Evolutionary conservation across 2,797 vertebrate genomes (phyloP), one percentile per base, ranked within the genome.

Genomic region (Vireo griseus): DNA sequence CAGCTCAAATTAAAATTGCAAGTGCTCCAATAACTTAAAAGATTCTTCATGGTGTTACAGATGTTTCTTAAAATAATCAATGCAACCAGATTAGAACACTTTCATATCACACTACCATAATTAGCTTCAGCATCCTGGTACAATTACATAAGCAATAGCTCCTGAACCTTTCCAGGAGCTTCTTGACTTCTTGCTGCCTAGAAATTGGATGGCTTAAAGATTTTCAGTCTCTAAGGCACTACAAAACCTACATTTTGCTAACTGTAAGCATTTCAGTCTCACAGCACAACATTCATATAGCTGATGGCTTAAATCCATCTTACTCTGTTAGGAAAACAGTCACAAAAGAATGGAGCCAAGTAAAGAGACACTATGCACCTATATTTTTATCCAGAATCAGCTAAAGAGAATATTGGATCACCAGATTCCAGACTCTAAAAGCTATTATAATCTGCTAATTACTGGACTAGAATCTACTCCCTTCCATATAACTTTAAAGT

Each of bases 71-170:
- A 78, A 95, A 91, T 47, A 76, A 71, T 45, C 55, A 74, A 5
- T 35, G 40, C 47, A 68, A 79, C 18, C 61, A 79, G 51, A 76
- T 85, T 79, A 79, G 35, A 81, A 45, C 14, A 62, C 40, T 71
- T 95, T 62, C 59, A 73, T 24, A 11, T 35, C 63, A 81, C 44
- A 79, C 76, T 24, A 37, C 40, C 31, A 3, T 67, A 92, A 88
- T 84, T 75, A 86, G 57, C 61, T 85, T 35, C 42, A 85, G 48
- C 57, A 57, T 94, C 71, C 74, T 82, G 10, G 35, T 71, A 85
- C 55, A 91, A 58, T 84, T 88, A 44, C 26, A 87, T 83, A 77
- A 87, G 63, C 42, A 93, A 63, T 45, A 94, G 73, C 83, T 96
- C 81, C 58, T 90, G 35, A 94, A 61, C 26, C 39, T 65, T 63